Conservation (phyloP, 1,140 invertebrate species). For the Plutomurus gul region DNA sequence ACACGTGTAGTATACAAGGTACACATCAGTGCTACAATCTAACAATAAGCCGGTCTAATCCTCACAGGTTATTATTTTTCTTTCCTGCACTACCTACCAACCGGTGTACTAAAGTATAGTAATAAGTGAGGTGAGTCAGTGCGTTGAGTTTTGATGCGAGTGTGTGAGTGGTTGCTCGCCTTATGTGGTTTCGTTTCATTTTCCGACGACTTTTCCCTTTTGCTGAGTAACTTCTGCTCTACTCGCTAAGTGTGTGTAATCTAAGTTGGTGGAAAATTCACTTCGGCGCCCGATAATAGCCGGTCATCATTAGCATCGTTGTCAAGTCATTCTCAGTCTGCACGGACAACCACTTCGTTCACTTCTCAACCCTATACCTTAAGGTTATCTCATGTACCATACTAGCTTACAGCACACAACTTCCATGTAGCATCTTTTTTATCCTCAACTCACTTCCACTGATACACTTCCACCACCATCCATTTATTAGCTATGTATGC, state of each 20-base stretch:
- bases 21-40: not conserved
- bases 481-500: too few species aligned
- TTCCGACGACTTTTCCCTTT: slow-evolving; percentile 2
- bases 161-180: not conserved
- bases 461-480: too few species aligned
- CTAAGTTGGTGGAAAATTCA: slow-evolving; percentile 30
- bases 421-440: too few species aligned
- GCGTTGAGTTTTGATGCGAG: too few species aligned
- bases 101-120: too few species aligned
- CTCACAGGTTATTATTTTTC: too few species aligned
- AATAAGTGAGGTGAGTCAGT: too few species aligned
- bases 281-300: slow-evolving; percentile 34
- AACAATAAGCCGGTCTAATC: not conserved
- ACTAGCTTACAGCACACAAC: too few species aligned
- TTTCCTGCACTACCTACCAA: too few species aligned
- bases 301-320: slow-evolving; percentile 29
- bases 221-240: slow-evolving; percentile 4
- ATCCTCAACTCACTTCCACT: too few species aligned
- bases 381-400: not conserved
- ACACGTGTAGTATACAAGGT: not conserved
- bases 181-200: slow-evolving; percentile 23
- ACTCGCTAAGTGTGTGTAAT: not conserved
- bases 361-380: not conserved
- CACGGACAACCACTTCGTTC: not conserved
- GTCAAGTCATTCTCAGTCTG: not conserved